These are phyloP conservation scores for Drosophila kepulauana DNA, from an alignment of 1,140 invertebrate genomes.

Conservation along the genomic window DNA sequence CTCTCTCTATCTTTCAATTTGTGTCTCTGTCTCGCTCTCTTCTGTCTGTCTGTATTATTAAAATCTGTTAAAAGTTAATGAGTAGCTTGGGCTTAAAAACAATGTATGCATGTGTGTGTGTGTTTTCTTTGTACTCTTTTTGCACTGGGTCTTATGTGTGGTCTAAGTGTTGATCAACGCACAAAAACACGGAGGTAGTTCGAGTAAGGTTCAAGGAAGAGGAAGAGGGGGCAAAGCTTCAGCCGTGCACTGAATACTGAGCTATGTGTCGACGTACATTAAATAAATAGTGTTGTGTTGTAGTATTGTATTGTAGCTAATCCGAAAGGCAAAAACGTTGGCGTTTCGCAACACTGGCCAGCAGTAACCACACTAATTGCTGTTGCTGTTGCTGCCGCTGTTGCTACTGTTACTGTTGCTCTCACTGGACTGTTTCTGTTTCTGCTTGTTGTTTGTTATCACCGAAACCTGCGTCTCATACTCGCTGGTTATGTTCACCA, in stretches of 20 bases:
- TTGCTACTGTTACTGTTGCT: constrained; percentile 19
- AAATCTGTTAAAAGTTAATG: constrained; percentile 39
- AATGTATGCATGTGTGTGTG: constrained; percentile 8
- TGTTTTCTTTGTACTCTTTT: constrained; percentile 48
- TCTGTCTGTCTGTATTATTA: constrained; percentile 1
- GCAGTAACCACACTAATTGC: constrained; percentile 25
- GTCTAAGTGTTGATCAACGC: constrained; percentile 7
- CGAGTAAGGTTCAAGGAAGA: no score
- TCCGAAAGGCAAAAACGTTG: constrained; percentile 31
- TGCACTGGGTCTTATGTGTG: constrained; percentile 37
- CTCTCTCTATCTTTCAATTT: constrained; percentile 10
- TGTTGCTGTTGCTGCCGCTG: constrained; percentile 23
- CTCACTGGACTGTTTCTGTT: constrained; percentile 22
- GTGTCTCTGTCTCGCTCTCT: constrained; percentile 16
- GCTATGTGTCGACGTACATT: constrained; percentile 32
- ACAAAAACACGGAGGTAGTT: neutral
- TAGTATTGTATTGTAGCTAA: constrained; percentile 16
- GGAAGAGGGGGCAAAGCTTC: constrained; percentile 22
- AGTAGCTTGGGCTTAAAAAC: constrained; percentile 38
- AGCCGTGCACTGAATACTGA: constrained; percentile 47
- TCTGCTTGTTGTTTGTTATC: constrained; percentile 43
- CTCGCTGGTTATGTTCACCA: constrained; percentile 65
- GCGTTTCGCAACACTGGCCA: constrained; percentile 29
- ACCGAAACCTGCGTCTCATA: constrained; percentile 55
- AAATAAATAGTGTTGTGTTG: neutral